phyloP scores from a whole-genome alignment of 2,797 vertebrate genomes.

The Gymnodraco acuticeps region DNA sequence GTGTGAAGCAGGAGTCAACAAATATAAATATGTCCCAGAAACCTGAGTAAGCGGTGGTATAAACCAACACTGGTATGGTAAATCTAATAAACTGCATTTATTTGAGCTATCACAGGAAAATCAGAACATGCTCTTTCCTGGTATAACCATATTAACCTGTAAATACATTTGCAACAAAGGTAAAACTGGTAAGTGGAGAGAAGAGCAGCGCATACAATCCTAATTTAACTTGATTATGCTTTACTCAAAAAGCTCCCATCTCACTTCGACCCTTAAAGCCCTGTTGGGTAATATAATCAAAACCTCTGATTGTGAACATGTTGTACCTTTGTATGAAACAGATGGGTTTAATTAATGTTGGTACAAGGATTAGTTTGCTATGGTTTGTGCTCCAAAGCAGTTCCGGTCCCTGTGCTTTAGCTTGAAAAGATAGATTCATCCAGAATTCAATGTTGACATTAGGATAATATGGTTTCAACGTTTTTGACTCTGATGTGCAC shows the following conservation, averaged over 20 bases:
- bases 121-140: slow-evolving; percentile 27
- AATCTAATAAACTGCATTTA: slow-evolving; percentile 20
- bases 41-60: slow-evolving; percentile 11
- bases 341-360: slow-evolving; percentile 29
- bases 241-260: slow-evolving; percentile 48
- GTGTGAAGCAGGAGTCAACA: neutral
- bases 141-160: slow-evolving; percentile 32
- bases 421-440: neutral
- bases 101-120: slow-evolving; percentile 36
- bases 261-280: slow-evolving; percentile 29
- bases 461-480: neutral
- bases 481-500: neutral
- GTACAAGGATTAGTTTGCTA: neutral
- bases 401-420: neutral
- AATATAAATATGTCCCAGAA: slow-evolving; percentile 15
- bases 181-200: slow-evolving; percentile 17
- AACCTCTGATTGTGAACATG: slow-evolving; percentile 46
- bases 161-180: slow-evolving; percentile 33
- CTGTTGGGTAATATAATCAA: slow-evolving; percentile 57
- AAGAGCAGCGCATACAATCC: slow-evolving; percentile 23
- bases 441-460: slow-evolving; percentile 1
- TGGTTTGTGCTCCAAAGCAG: slow-evolving; percentile 2
- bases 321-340: slow-evolving; percentile 35
- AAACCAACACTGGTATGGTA: slow-evolving; percentile 15
- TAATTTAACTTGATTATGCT: slow-evolving; percentile 58